Conservation (phyloP, 2,888 invertebrate genomes). For the Acleris cristana region DNA sequence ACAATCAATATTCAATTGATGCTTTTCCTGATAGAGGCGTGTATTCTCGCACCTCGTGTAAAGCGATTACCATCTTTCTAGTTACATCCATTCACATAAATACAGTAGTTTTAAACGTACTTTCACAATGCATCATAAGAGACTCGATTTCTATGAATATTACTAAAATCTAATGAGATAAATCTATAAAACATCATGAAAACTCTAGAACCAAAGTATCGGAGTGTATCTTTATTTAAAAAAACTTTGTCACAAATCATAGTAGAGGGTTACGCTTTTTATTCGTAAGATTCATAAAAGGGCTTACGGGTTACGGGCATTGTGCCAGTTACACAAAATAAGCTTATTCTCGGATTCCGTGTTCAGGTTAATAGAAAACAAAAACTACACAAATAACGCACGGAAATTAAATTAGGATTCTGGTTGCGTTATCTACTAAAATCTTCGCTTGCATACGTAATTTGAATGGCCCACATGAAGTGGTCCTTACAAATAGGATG, state of each 20-base stretch:
- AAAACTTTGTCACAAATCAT: constrained; percentile 43
- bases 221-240: no score
- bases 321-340: constrained; percentile 76
- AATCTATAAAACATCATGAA: no score
- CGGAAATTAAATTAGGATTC: constrained; percentile 63
- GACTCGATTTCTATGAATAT: no score
- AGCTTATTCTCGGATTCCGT: constrained; percentile 74
- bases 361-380: constrained; percentile 69
- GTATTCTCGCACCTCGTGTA: no score
- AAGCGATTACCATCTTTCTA: no score
- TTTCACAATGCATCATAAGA: no score
- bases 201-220: no score
- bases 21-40: neutral
- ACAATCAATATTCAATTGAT: neutral
- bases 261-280: constrained; percentile 73
- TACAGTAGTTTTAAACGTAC: no score
- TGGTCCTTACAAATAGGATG: constrained; percentile 30
- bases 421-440: constrained; percentile 47
- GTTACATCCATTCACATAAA: no score
- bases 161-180: no score
- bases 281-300: constrained; percentile 75
- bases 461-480: constrained; percentile 33
- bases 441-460: constrained; percentile 44
- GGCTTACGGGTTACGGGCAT: constrained; percentile 77
- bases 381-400: constrained; percentile 54